Evolutionary conservation across 2,113 vertebrate species (phyloP).

Genomic region (Neodontobutis hainanensis): DNA sequence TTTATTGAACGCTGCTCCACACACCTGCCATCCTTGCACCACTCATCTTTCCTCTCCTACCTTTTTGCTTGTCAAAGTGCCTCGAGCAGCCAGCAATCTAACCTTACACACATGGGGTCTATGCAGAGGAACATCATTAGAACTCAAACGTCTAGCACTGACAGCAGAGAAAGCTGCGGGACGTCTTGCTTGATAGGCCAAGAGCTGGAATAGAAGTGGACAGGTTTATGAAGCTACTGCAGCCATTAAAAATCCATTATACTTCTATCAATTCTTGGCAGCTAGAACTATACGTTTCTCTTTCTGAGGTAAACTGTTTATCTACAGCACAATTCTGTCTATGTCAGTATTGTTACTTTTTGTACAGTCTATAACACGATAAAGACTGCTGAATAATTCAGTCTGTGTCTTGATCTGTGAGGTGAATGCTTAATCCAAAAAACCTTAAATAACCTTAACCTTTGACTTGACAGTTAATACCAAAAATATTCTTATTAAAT

Average conservation of each 20-base stretch:
- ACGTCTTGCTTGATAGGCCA: conserved; percentile 45
- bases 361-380: background rate
- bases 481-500: too few relatives aligned
- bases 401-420: conserved; percentile 18
- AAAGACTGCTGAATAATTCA: conserved; percentile 55
- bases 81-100: conserved; percentile 36
- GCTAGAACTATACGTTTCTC: conserved; percentile 29
- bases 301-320: conserved; percentile 5
- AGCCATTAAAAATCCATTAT: conserved; percentile 35
- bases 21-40: conserved; percentile 49
- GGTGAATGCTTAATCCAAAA: conserved; percentile 37
- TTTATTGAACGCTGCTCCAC: conserved; percentile 33
- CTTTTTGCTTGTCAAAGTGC: conserved; percentile 41
- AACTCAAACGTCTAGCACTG: conserved; percentile 43
- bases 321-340: background rate
- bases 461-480: too few relatives aligned
- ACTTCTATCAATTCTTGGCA: conserved; percentile 27
- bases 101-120: conserved; percentile 3
- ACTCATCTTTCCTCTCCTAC: conserved; percentile 32
- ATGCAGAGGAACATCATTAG: conserved; percentile 40
- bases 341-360: too few relatives aligned
- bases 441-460: conserved; percentile 21
- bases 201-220: conserved; percentile 21
- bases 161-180: conserved; percentile 50
- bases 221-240: conserved; percentile 49